These are phyloP conservation scores for Leucophenga maculata DNA, from an alignment of 2,888 invertebrate species.

Conservation along the genomic window DNA sequence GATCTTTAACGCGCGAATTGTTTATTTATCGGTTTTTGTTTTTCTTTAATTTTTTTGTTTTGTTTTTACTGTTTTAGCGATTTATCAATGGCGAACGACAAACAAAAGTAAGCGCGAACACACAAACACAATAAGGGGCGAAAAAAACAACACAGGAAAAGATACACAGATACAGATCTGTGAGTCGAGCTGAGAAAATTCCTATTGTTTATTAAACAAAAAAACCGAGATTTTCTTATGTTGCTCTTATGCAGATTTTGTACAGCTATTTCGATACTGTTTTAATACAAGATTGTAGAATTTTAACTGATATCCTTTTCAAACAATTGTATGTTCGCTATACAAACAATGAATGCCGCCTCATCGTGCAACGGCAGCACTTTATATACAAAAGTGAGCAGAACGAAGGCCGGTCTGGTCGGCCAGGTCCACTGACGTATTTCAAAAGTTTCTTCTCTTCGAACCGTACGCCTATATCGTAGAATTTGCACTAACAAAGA, in stretches of 20 bases:
- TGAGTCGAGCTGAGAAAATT: background rate
- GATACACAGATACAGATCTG: background rate
- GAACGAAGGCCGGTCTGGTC: no score
- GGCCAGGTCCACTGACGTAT: slow-evolving; percentile 31
- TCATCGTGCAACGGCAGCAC: slow-evolving; percentile 45
- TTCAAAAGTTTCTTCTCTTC: slow-evolving; percentile 23
- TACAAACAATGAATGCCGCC: slow-evolving; percentile 59
- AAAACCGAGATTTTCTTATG: background rate
- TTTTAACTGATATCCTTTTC: background rate
- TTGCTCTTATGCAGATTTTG: background rate
- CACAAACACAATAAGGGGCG: background rate
- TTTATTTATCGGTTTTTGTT: slow-evolving; percentile 33
- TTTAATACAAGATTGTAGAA: background rate
- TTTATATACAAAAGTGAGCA: slow-evolving; percentile 46
- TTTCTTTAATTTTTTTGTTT: slow-evolving; percentile 36
- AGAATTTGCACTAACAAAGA: slow-evolving; percentile 9
- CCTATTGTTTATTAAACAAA: background rate
- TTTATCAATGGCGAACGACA: slow-evolving; percentile 19
- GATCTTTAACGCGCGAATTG: background rate
- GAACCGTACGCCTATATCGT: slow-evolving; percentile 24
- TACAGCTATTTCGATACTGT: background rate
- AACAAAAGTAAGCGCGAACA: slow-evolving; percentile 7
- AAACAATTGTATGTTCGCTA: slow-evolving; percentile 32
- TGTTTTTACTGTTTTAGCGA: slow-evolving; percentile 10
- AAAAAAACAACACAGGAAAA: background rate